Evolutionary conservation across 2,797 vertebrate genomes (phyloP).

Genomic region (Lithobates sylvaticus): DNA sequence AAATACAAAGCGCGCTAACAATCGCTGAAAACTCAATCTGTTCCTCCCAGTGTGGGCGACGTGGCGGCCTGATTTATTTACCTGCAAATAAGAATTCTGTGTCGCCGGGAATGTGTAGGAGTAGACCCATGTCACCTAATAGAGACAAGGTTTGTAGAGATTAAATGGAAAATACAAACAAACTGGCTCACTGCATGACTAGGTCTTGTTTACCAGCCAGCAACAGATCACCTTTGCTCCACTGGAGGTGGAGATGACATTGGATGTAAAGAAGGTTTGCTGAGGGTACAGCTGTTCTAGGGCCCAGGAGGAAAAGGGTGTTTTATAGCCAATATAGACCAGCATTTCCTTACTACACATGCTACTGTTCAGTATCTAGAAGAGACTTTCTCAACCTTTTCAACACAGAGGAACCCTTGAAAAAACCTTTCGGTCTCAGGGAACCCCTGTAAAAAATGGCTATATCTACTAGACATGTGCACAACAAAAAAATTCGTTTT

Average conservation of each 20-base stretch:
- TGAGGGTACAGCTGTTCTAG: not conserved
- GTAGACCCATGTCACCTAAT: slow-evolving; percentile 32
- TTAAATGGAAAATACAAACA: slow-evolving; percentile 27
- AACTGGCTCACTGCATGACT: not conserved
- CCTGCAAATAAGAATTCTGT: slow-evolving; percentile 44
- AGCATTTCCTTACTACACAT: no score
- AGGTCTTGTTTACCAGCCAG: not conserved
- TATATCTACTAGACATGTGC: no score
- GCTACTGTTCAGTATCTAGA: no score
- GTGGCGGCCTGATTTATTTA: slow-evolving; percentile 33
- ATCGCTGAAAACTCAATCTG: slow-evolving; percentile 45
- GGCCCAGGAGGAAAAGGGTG: no score
- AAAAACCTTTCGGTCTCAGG: no score
- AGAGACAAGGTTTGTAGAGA: slow-evolving; percentile 1
- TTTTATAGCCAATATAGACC: not conserved
- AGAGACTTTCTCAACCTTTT: no score
- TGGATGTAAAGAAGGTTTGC: not conserved
- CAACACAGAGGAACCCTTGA: no score
- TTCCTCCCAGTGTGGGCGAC: slow-evolving; percentile 4
- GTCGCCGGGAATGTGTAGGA: slow-evolving; percentile 30
- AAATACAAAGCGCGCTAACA: slow-evolving; percentile 44
- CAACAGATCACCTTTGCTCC: not conserved
- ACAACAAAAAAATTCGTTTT: no score
- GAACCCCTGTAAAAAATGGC: no score
- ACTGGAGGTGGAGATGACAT: not conserved